phyloP scores from a whole-genome alignment of 1,140 invertebrate species.

The Cherax quadricarinatus region DNA sequence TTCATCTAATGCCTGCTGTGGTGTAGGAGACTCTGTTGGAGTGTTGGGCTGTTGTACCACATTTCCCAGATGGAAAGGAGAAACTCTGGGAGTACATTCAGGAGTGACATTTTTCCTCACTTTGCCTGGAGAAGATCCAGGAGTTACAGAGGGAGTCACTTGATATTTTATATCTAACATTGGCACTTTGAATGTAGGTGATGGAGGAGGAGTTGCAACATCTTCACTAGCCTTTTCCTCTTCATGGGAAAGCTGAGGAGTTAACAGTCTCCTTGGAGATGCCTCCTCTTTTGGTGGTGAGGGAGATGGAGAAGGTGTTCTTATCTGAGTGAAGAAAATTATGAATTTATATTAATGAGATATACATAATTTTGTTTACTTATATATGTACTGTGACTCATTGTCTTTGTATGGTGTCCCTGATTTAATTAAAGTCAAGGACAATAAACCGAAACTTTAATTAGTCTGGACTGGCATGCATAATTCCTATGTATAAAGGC shows the following conservation, averaged over 20 bases:
- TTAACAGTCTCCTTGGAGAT: not conserved
- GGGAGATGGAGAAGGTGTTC: not conserved
- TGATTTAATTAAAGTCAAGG: too few species aligned
- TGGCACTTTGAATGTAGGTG: not conserved
- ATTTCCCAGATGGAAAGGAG: not conserved
- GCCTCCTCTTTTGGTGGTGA: not conserved
- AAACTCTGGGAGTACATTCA: not conserved
- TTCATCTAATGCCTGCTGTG: not conserved
- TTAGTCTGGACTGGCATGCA: too few species aligned
- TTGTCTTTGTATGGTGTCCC: too few species aligned
- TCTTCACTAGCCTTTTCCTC: not conserved
- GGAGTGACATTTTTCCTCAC: not conserved
- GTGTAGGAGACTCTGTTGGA: not conserved
- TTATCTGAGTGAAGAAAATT: not conserved
- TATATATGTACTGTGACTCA: too few species aligned
- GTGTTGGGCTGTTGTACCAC: not conserved
- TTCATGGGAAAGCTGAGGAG: conserved; percentile 14
- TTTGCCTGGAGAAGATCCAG: not conserved
- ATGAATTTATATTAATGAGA: too few species aligned
- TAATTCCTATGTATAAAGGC: too few species aligned
- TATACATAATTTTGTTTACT: too few species aligned
- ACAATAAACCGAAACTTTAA: too few species aligned
- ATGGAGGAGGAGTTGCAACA: conserved; percentile 6
- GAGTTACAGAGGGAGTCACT: not conserved
- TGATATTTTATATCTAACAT: not conserved